These are phyloP conservation scores for Cancer borealis DNA, from an alignment of 2,888 invertebrate species.

Conservation along the genomic window DNA sequence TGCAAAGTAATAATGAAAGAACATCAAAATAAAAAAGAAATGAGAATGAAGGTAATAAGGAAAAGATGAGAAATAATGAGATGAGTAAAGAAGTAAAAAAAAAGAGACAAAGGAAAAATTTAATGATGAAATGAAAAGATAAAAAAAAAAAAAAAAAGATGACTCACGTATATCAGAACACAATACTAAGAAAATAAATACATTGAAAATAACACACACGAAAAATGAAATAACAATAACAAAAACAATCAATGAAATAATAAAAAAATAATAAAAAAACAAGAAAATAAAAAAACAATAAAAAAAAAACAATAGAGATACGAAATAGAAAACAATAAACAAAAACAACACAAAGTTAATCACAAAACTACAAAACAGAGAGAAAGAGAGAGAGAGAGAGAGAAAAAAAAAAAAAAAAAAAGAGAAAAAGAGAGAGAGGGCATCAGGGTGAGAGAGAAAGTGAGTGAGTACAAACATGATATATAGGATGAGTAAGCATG, in stretches of 20 bases:
- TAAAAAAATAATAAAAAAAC: not conserved
- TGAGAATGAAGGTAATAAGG: no score
- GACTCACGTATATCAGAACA: no score
- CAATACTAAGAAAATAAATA: no score
- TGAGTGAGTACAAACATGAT: not conserved
- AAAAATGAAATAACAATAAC: not conserved
- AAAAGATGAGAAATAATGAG: no score
- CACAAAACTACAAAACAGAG: not conserved
- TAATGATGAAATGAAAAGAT: no score
- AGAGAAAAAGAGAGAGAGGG: not conserved
- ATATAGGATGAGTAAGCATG: no score
- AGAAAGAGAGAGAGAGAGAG: not conserved
- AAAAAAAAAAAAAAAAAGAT: no score
- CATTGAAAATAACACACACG: no score
- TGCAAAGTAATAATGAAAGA: no score
- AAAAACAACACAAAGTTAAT: not conserved
- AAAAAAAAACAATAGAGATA: not conserved
- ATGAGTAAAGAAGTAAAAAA: no score
- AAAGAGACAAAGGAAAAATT: no score
- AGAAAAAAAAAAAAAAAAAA: not conserved
- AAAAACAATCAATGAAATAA: not conserved
- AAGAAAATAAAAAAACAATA: not conserved
- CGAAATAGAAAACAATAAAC: not conserved
- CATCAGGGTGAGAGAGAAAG: conserved; percentile 25
- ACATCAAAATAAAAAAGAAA: no score